Percentiles rank a stretch among this genome's conserved stretches.
phyloP scores from a whole-genome alignment of 1,140 invertebrate species.

The Kradibia gibbosae region DNA sequence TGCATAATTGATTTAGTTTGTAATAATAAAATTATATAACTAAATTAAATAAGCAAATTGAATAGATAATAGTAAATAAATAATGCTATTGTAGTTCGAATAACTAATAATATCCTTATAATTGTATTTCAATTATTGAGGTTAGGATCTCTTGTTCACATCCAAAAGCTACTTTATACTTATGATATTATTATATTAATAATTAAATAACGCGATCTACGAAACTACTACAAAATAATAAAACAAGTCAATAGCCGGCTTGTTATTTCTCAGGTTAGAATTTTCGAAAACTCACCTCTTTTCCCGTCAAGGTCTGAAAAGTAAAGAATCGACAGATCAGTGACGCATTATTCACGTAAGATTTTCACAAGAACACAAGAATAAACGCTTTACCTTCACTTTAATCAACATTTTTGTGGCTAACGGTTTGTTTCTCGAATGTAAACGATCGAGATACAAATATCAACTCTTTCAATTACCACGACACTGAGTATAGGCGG shows the following conservation, averaged over 20 bases:
- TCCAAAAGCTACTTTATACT: no score
- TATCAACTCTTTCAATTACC: background rate
- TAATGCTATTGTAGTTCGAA: no score
- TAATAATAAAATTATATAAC: no score
- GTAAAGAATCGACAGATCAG: conserved; percentile 53
- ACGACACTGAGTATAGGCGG: conserved; percentile 32
- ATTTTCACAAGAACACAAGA: conserved; percentile 22
- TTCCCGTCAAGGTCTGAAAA: conserved; percentile 86
- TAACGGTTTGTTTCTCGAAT: conserved; percentile 11
- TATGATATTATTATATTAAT: no score
- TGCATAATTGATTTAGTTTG: no score
- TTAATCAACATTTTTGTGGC: conserved; percentile 83
- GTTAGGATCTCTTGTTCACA: no score
- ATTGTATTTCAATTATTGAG: background rate
- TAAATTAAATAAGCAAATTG: no score
- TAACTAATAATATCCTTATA: no score
- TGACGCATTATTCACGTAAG: conserved; percentile 22
- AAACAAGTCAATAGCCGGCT: conserved; percentile 41
- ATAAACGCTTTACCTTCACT: conserved; percentile 80
- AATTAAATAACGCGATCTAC: background rate
- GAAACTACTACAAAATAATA: background rate
- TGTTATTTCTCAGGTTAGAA: conserved; percentile 39
- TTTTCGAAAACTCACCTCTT: conserved; percentile 75
- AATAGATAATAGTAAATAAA: no score
- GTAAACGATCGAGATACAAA: conserved; percentile 10